phyloP scores from a whole-genome alignment of 1,140 invertebrate genomes.

The Neodiprion lecontei region DNA sequence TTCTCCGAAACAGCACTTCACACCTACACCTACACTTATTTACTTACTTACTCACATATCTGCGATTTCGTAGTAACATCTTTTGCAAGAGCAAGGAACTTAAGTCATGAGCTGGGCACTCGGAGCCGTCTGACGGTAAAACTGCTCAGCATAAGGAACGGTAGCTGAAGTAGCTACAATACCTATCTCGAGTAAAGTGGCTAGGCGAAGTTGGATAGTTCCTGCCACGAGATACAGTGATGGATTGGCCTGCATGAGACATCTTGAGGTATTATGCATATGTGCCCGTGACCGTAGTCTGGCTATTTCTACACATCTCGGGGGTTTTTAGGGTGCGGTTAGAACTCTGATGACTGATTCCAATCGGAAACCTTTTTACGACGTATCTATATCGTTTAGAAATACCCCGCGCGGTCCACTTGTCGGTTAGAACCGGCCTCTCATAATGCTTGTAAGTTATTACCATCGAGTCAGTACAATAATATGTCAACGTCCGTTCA shows the following conservation, averaged over 20 bases:
- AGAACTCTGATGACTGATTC: neutral
- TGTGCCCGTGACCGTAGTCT: neutral
- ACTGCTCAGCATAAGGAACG: neutral
- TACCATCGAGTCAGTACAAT: neutral
- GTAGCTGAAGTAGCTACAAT: neutral
- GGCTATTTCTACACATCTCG: neutral
- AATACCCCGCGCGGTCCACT: neutral
- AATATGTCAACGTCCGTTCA: neutral
- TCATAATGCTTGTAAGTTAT: neutral
- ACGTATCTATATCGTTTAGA: neutral
- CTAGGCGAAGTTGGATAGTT: constrained; percentile 27
- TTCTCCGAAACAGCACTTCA: no score
- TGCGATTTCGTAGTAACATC: no score
- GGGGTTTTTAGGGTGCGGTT: neutral
- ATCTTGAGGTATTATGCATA: constrained; percentile 15
- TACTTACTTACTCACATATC: no score
- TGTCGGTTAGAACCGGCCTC: neutral
- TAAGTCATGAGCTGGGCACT: no score
- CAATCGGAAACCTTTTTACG: neutral
- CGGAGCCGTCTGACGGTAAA: neutral
- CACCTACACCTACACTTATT: no score
- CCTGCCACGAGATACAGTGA: constrained; percentile 38
- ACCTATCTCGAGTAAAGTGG: neutral
- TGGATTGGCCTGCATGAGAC: constrained; percentile 32
- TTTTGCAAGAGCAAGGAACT: no score